Percentiles rank a stretch among this genome's conserved stretches.
Conservation (phyloP, 2,888 invertebrate species). For the Agonopterix arenella region DNA sequence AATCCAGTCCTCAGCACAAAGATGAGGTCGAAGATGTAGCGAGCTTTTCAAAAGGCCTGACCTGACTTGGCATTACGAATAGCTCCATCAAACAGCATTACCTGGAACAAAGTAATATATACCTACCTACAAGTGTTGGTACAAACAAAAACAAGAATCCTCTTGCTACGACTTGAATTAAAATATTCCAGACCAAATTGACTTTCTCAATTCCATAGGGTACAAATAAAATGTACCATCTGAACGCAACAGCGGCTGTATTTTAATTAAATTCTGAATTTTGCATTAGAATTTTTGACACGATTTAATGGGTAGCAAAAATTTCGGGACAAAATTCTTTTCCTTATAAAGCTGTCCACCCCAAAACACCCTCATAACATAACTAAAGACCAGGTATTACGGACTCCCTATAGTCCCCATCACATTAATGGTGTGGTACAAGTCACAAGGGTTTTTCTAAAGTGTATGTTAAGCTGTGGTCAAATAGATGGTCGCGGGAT, state of each 20-base stretch:
- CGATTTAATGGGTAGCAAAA: background rate
- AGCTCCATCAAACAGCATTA: no score
- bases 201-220: background rate
- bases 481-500: no score
- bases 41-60: no score
- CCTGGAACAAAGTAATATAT: no score
- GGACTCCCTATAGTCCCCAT: slow-evolving; percentile 38
- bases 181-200: background rate
- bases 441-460: slow-evolving; percentile 13
- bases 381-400: slow-evolving; percentile 52
- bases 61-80: no score
- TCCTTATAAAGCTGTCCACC: slow-evolving; percentile 16
- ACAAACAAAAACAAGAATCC: background rate
- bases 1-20: no score
- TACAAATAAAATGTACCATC: no score
- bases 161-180: background rate
- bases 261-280: slow-evolving; percentile 2
- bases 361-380: slow-evolving; percentile 31
- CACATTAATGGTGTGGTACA: slow-evolving; percentile 30
- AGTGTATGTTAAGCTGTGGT: background rate
- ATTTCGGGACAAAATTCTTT: slow-evolving; percentile 3
- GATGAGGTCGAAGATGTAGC: no score
- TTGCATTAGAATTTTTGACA: slow-evolving; percentile 8
- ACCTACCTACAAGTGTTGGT: no score
- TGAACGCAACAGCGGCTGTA: background rate